A percentile compares a stretch with the other conserved stretches of the same genome.
phyloP scores from a whole-genome alignment of 64 coral and sea anemone genomes.

The Catalaphyllia jardinei region DNA sequence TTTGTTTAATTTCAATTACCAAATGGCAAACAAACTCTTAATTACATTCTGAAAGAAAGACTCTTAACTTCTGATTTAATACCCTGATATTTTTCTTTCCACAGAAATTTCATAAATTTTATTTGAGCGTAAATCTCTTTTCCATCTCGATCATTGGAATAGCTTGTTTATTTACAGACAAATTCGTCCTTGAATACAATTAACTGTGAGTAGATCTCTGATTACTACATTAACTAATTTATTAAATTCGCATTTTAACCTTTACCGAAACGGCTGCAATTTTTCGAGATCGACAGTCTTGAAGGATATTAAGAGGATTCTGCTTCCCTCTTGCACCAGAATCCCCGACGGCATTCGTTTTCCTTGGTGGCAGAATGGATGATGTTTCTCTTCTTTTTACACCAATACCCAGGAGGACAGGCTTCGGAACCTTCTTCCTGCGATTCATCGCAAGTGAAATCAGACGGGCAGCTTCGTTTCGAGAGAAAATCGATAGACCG shows the following conservation, averaged over 20 bases:
- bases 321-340: conserved; percentile 60
- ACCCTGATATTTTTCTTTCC: neutral
- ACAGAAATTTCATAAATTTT: neutral
- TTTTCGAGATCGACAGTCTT: neutral
- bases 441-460: neutral
- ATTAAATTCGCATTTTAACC: conserved; percentile 14
- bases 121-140: neutral
- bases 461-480: neutral
- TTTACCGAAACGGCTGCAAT: neutral
- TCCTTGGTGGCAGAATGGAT: neutral
- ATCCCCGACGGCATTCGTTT: conserved; percentile 37
- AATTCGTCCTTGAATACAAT: conserved; percentile 15
- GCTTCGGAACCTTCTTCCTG: neutral
- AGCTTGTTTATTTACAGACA: conserved; percentile 24
- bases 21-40: neutral
- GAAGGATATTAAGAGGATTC: neutral
- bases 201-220: neutral
- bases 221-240: neutral
- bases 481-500: conserved; percentile 16
- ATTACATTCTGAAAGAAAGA: neutral
- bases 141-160: neutral
- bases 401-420: conserved; percentile 78
- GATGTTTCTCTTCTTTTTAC: conserved; percentile 57
- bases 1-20: neutral
- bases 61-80: neutral